phyloP scores from a whole-genome alignment of 2,888 invertebrate species.

The Seladonia tumulorum region DNA sequence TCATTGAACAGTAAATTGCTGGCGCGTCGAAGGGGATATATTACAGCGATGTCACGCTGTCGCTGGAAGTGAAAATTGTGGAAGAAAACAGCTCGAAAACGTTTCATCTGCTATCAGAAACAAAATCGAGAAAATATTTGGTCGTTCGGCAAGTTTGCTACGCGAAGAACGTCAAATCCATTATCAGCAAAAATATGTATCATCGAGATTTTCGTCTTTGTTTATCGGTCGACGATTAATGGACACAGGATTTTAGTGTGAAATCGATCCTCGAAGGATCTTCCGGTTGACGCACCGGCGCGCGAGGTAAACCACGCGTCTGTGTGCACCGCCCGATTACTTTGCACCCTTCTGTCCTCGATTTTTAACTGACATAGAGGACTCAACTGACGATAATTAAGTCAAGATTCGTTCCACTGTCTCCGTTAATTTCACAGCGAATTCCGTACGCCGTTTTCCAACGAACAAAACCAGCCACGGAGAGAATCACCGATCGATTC shows the following conservation, averaged over 20 bases:
- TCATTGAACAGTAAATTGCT: conserved; percentile 47
- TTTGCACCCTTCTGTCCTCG: conserved; percentile 60
- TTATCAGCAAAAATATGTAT: not conserved
- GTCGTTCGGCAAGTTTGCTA: not conserved
- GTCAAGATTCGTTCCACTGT: conserved; percentile 49
- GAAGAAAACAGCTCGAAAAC: conserved; percentile 3
- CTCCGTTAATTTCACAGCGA: conserved; percentile 25
- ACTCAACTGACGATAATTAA: conserved; percentile 47
- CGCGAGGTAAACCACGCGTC: conserved; percentile 40
- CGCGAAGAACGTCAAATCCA: not conserved
- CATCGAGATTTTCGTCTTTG: not conserved
- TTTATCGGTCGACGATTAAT: not conserved
- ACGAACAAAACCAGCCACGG: not conserved
- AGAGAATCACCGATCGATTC: not conserved
- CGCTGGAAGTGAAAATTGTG: conserved; percentile 22
- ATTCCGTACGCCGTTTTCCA: not conserved
- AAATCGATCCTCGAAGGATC: conserved; percentile 15
- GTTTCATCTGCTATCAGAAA: not conserved
- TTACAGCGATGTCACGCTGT: not conserved
- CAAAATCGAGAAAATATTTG: not conserved
- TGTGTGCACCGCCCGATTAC: conserved; percentile 34
- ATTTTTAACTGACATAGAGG: conserved; percentile 59
- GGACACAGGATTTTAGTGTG: not conserved
- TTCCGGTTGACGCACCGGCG: conserved; percentile 27
- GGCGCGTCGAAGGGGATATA: conserved; percentile 34